Evolutionary conservation across 2,797 vertebrate species (phyloP).

Genomic region (Corythornis leucogaster): DNA sequence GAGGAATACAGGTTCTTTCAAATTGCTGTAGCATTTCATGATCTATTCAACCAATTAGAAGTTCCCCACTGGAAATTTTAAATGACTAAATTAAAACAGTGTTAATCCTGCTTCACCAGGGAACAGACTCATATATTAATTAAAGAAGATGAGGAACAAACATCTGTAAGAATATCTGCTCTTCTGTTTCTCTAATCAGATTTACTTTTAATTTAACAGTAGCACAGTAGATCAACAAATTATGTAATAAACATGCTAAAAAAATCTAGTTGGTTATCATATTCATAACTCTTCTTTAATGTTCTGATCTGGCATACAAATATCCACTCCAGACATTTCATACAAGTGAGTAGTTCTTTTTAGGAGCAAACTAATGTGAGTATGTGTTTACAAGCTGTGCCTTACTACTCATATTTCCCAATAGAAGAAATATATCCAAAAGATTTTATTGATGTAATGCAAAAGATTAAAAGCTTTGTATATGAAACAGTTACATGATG

Average conservation of each 20-base stretch:
- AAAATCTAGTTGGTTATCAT: not conserved
- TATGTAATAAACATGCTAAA: not conserved
- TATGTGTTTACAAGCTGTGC: not conserved
- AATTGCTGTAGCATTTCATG: not conserved
- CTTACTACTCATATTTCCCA: not conserved
- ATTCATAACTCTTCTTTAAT: not conserved
- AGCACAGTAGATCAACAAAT: not conserved
- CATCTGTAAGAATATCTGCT: not conserved
- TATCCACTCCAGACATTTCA: not conserved
- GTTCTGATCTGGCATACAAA: not conserved
- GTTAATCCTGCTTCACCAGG: not conserved
- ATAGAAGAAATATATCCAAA: not conserved
- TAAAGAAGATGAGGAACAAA: not conserved
- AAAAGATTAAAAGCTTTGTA: not conserved
- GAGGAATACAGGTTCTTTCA: not conserved
- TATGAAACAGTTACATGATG: not conserved
- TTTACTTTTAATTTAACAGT: not conserved
- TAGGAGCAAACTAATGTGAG: not conserved
- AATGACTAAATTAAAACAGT: not conserved
- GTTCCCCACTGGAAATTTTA: not conserved
- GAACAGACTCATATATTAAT: not conserved
- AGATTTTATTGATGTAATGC: not conserved
- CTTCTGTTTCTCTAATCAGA: not conserved
- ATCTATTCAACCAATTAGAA: slow-evolving; percentile 9
- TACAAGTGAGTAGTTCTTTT: not conserved